Percentiles rank a stretch among this genome's conserved stretches.
These are phyloP conservation scores for Apamea anceps DNA, from an alignment of 2,888 invertebrate species.

Conservation along the genomic window DNA sequence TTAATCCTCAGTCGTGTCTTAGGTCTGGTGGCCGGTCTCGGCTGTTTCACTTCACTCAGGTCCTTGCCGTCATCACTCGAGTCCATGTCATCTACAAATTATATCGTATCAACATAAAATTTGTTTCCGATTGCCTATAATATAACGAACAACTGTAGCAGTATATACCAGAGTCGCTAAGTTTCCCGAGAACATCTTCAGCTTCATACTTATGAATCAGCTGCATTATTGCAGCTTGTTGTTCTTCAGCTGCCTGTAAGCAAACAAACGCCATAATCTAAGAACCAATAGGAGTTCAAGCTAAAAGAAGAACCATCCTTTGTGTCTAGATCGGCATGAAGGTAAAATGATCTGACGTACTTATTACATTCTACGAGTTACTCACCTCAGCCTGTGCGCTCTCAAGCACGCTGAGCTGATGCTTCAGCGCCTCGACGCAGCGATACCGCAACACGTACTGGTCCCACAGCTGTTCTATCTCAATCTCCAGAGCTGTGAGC, in stretches of 20 bases:
- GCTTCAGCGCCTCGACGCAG: conserved; percentile 96
- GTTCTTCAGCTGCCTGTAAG: conserved; percentile 92
- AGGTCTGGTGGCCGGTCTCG: conserved; percentile 83
- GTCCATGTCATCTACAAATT: conserved; percentile 77
- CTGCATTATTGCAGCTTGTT: conserved; percentile 91
- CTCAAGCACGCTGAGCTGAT: conserved; percentile 95
- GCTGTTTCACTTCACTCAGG: conserved; percentile 77
- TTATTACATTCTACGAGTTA: neutral
- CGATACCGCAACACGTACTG: conserved; percentile 97
- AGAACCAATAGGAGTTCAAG: neutral
- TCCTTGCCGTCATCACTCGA: conserved; percentile 83
- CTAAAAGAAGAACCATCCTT: neutral
- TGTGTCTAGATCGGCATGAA: neutral
- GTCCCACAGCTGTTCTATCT: conserved; percentile 95
- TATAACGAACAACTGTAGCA: neutral
- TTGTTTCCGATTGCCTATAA: neutral
- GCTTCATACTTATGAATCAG: conserved; percentile 90
- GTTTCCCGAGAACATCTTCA: conserved; percentile 88
- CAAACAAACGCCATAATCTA: neutral
- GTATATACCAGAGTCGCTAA: conserved; percentile 85
- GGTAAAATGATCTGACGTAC: neutral
- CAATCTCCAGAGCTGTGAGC: conserved; percentile 96
- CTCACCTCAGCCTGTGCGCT: conserved; percentile 92
- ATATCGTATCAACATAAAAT: neutral
- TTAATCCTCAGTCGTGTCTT: conserved; percentile 90